Percentiles rank a stretch among this genome's conserved stretches.
phyloP scores from a whole-genome alignment of 2,113 vertebrate species.

The Xerus inauris region DNA sequence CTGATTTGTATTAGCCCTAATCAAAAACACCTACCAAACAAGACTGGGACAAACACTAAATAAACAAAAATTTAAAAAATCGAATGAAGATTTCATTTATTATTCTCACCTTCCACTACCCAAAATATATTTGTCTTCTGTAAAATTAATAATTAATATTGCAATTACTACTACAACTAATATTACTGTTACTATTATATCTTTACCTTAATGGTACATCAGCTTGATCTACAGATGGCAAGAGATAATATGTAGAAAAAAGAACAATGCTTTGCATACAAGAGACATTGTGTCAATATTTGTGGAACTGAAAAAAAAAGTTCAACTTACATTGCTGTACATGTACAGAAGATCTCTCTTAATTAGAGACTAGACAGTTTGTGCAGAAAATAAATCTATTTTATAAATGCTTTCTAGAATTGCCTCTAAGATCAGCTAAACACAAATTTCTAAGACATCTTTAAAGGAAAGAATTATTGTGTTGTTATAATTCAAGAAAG shows the following conservation, averaged over 20 bases:
- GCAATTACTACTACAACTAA: neutral
- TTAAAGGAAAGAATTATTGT: conserved; percentile 75
- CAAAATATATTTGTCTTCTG: neutral
- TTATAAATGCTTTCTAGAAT: conserved; percentile 78
- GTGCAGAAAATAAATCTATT: conserved; percentile 76
- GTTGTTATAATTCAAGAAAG: conserved; percentile 80
- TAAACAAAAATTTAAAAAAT: neutral
- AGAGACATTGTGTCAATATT: neutral
- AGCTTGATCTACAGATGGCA: conserved; percentile 28
- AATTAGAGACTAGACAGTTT: conserved; percentile 69
- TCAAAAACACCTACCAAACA: conserved; percentile 17
- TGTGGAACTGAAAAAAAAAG: neutral
- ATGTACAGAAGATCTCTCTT: conserved; percentile 49
- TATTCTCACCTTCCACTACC: neutral
- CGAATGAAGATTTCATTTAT: neutral
- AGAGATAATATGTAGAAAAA: neutral
- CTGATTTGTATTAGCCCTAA: neutral
- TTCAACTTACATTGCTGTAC: conserved; percentile 49
- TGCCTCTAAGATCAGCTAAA: conserved; percentile 82
- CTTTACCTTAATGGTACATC: neutral
- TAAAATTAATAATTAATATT: conserved; percentile 48
- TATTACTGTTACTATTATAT: neutral
- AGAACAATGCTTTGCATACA: neutral
- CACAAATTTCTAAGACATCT: conserved; percentile 79
- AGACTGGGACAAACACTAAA: neutral